Base-by-base conservation (phyloP, 2,113 vertebrate genomes). In the Poeciliopsis prolifica region DNA sequence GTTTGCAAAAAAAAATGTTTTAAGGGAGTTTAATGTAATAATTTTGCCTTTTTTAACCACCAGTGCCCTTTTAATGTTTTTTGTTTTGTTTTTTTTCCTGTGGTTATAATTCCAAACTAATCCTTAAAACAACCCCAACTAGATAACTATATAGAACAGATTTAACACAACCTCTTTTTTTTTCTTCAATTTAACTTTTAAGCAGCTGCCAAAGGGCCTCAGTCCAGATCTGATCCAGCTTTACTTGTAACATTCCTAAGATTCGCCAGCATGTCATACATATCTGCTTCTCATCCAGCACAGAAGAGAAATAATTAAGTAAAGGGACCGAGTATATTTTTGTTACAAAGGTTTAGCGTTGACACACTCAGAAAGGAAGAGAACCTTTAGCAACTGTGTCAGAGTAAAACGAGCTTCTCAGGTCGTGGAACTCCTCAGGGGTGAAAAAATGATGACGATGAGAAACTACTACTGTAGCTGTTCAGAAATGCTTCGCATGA, bases 401-500 rank as follows among this genome's bases (percentile, higher is more conserved):
- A 13, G 11, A 74, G 22, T 74, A 68, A 66, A 83, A 81, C 24
- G 44, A 84, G 62, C 73, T 70, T 80, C 91, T 93, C 92, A 91
- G 92, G 92, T 90, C 85, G 42, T 62, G 2, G 44, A 84, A 70
- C 75, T 83, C 85, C 91, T 94, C 92, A 92, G 92, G 91, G 82
- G 28, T 88, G 88, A 84, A 74, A 81, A 42, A 75, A 74, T 74
- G 77, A 77, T 1, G 69, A 64, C 75, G 28, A 51, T 72, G 61
- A 71, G 63, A 72, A 72, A 60, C 68, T 1, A 60, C 68, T 1
- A 44, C 69, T 73, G 74, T 75, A 65, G 76, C 68, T 77, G 28
- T 2, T 81, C 48, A 14, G n/a, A 40, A 19, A 60, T 64, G 42
- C 42, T 62, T 65, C 69, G 40, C 65, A 0, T 51, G 0, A 5